phyloP scores from a whole-genome alignment of 2,113 vertebrate genomes.

The Antigone vipio region DNA sequence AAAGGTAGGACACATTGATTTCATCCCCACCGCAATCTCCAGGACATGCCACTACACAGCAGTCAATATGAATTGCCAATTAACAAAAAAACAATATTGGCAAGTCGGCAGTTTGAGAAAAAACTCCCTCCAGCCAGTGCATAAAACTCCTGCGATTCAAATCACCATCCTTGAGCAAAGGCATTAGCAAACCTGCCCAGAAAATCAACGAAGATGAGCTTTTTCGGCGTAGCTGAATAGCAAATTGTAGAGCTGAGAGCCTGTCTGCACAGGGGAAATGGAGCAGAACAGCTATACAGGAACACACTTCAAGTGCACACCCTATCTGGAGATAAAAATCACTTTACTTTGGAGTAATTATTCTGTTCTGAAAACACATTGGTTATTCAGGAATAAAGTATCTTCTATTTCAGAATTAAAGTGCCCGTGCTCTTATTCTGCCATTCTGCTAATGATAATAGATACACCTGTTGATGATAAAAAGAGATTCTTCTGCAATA shows the following conservation, averaged over 20 bases:
- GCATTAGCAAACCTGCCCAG: neutral
- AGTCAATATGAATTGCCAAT: slow-evolving; percentile 45
- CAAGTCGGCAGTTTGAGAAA: neutral
- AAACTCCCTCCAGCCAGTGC: slow-evolving; percentile 1
- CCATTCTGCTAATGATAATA: neutral
- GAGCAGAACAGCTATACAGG: neutral
- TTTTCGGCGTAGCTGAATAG: neutral
- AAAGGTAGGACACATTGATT: slow-evolving; percentile 56
- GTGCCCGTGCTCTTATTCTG: neutral
- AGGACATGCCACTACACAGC: neutral
- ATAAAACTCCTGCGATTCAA: neutral
- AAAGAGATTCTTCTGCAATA: neutral
- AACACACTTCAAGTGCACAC: neutral
- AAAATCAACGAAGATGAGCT: neutral
- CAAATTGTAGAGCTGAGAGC: neutral
- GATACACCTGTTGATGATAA: neutral
- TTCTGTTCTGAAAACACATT: neutral
- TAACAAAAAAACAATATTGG: slow-evolving; percentile 51
- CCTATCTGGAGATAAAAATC: neutral
- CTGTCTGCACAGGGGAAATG: neutral
- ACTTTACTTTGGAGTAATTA: neutral
- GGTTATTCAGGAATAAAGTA: neutral
- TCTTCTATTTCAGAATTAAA: neutral
- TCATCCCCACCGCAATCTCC: neutral
- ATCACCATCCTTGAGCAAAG: neutral